Evolutionary conservation across 2,113 vertebrate species (phyloP), one percentile per base, ranked within the genome.

Genomic region (Okapia johnstoni): DNA sequence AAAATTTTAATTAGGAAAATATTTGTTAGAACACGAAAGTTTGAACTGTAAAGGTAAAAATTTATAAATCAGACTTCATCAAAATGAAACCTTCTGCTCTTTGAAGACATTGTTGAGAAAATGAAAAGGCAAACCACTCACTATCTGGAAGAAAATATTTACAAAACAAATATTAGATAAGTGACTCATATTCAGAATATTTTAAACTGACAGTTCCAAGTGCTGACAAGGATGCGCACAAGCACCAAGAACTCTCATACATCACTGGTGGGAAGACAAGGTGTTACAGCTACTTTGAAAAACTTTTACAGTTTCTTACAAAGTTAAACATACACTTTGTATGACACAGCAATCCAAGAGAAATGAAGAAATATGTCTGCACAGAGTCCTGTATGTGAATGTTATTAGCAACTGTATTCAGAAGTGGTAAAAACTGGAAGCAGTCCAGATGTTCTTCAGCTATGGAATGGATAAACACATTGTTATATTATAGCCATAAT

Each of bases 61-160:
- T 23, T 36, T 93, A 57, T 79, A 88, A 85, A 66, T 88, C 50
- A 36, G 14, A 61, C 58, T 93, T 92, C 7, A n/a, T 92, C 43
- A 92, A 50, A 93, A 96, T 91, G 63, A 89, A 96, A 89, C 54
- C 79, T 86, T 96, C 40, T 63, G 14, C 25, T 85, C n/a, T 81
- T 73, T 54, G n/a, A 89, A 90, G 52, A 88, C n/a, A 77, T n/a
- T 92, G 48, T 55, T 86, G 90, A 73, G 25, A 61, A 90, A 96
- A 50, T 92, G 50, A 83, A 95, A 95, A 87, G 25, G 66, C 23
- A 94, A 58, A 13, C 9, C 5, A 60, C 40, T 86, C 14, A 77
- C 40, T 79, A 2, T 55, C 61, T 86, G 11, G 50, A 17, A 48
- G 46, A 81, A 95, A 89, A 85, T 95, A 60, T 89, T 79, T 76